Percentiles rank a stretch among this genome's conserved stretches.
Conservation (phyloP, 2,888 invertebrate genomes). For the Ochlodes sylvanus region DNA sequence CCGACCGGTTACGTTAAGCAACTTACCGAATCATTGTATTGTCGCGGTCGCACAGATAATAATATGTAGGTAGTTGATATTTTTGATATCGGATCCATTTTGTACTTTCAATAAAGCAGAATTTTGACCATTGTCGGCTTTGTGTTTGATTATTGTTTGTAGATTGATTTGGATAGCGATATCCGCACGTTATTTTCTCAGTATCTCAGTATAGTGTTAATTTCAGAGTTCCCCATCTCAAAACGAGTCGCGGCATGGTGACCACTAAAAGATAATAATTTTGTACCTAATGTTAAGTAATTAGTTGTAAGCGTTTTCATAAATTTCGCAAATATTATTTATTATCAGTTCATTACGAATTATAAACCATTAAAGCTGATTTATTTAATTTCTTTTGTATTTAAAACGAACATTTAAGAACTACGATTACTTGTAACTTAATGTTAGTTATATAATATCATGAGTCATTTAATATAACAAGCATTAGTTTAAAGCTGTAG, state of each 20-base stretch:
- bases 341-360: slow-evolving; percentile 84
- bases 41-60: slow-evolving; percentile 67
- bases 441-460: slow-evolving; percentile 77
- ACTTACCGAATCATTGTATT: slow-evolving; percentile 73
- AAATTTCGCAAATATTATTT: slow-evolving; percentile 83
- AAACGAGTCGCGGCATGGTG: slow-evolving; percentile 75
- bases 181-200: slow-evolving; percentile 44
- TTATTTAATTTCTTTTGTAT: slow-evolving; percentile 84
- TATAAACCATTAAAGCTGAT: slow-evolving; percentile 81
- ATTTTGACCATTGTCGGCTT: slow-evolving; percentile 68
- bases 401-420: slow-evolving; percentile 79
- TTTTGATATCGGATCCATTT: slow-evolving; percentile 69
- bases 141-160: slow-evolving; percentile 71
- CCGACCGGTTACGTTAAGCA: slow-evolving; percentile 66
- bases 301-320: slow-evolving; percentile 81
- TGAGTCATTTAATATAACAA: slow-evolving; percentile 84
- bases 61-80: slow-evolving; percentile 60
- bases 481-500: slow-evolving; percentile 78
- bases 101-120: slow-evolving; percentile 73
- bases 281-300: slow-evolving; percentile 82
- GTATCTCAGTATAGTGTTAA: slow-evolving; percentile 50
- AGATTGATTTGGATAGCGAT: slow-evolving; percentile 65
- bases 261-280: slow-evolving; percentile 79
- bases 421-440: slow-evolving; percentile 76
- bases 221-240: slow-evolving; percentile 76